Percentiles rank a stretch among this genome's conserved stretches.
Conservation (phyloP, 30 jellyfish, hydroid and myxozoan species). For the Catostylus mosaicus region DNA sequence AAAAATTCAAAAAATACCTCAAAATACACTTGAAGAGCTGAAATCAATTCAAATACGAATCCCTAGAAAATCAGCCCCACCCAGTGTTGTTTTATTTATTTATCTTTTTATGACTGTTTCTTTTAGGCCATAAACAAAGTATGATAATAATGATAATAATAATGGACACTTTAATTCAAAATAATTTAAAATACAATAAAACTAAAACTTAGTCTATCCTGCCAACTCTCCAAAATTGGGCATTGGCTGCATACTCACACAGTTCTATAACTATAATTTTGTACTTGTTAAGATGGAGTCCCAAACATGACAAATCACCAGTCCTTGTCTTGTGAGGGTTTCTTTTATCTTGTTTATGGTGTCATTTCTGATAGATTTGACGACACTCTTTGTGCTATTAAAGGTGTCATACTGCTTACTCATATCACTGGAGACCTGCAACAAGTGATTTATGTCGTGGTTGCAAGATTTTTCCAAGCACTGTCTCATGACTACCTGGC, state of each 20-base stretch:
- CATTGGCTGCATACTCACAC: neutral
- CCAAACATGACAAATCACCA: neutral
- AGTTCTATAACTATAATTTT: neutral
- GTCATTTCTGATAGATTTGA: neutral
- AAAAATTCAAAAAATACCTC: too few relatives aligned
- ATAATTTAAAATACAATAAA: too few relatives aligned
- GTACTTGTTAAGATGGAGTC: neutral
- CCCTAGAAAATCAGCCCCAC: too few relatives aligned
- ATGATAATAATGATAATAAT: too few relatives aligned
- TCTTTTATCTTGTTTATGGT: neutral
- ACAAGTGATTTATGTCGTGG: neutral
- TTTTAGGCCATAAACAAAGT: too few relatives aligned
- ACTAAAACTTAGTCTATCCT: neutral
- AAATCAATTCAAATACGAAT: too few relatives aligned
- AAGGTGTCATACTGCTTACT: neutral
- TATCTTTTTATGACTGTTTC: too few relatives aligned
- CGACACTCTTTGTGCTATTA: neutral
- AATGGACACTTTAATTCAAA: too few relatives aligned
- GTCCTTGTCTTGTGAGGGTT: neutral
- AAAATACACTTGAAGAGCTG: too few relatives aligned
- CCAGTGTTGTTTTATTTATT: too few relatives aligned
- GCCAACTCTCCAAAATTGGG: conserved; percentile 11
- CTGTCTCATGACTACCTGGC: neutral
- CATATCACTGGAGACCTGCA: neutral
- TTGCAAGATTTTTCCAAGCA: neutral